Evolutionary conservation across 2,797 vertebrate species (phyloP), one percentile per base, ranked within the genome.

Genomic region (Mionectes olivaceus): DNA sequence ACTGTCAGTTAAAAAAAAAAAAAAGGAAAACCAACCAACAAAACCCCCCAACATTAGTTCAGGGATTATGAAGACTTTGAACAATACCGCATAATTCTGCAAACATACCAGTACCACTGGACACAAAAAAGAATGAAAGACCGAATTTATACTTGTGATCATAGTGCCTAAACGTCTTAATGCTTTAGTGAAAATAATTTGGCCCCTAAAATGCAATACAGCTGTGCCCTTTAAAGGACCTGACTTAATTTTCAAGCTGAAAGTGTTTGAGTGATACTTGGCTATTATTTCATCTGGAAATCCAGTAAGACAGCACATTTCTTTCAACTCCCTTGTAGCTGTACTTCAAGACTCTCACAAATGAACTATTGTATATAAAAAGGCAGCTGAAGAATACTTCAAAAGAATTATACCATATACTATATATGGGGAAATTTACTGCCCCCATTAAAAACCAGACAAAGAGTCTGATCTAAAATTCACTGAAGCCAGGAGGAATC

Each of bases 221-320:
- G 92, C 94, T 96, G 90, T 94, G 97, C 76, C 83, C 97, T 97
- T 97, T 93, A 96, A 96, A 97, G 83, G 93, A 91, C 87, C 55
- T 3, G 21, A 95, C 90, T 79, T 94, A 90, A 93, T 92, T 93
- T 95, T 96, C 94, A 95, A 95, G 93, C 89, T 94, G 91, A 97
- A 97, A 95, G 95, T 81, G 91, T 90, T 96, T 86, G 83, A 96
- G 88, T 95, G 92, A 96, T 95, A 69, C 90, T 92, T 96, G 96
- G 96, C 96, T 98, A 96, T 97, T 97, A 95, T 96, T 96, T 96
- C 93, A 90, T 96, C 89, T 97, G 97, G 96, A 97, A 96, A 97
- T 96, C 79, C 92, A 97, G 85, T 92, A 97, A 95, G 93, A 96
- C 85, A 95, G 94, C 76, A 79, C 68, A 92, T 84, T 96, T 96